Conservation (phyloP, 2,797 vertebrate species). For the Tympanoctomys barrerae region DNA sequence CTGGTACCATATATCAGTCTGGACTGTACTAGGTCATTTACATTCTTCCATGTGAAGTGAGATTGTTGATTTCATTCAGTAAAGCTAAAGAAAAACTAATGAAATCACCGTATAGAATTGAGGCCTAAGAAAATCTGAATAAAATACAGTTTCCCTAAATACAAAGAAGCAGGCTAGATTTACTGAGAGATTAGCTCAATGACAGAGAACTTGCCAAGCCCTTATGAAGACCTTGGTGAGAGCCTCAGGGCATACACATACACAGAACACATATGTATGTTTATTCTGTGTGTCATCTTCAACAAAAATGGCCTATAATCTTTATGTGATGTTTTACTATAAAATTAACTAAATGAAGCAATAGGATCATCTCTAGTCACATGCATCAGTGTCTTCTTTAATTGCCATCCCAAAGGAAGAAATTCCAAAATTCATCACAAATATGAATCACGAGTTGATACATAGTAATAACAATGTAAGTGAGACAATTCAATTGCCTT, state of each 20-base stretch:
- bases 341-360: slow-evolving; percentile 48
- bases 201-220: background rate
- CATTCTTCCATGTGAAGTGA: slow-evolving; percentile 39
- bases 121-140: slow-evolving; percentile 31
- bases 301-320: slow-evolving; percentile 55
- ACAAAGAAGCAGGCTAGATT: slow-evolving; percentile 5
- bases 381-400: slow-evolving; percentile 29
- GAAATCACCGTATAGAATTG: slow-evolving; percentile 45
- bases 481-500: slow-evolving; percentile 32
- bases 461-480: slow-evolving; percentile 28
- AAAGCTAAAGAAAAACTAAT: slow-evolving; percentile 25
- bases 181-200: background rate
- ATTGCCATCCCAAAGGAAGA: background rate
- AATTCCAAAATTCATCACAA: slow-evolving; percentile 52
- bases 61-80: background rate
- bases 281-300: slow-evolving; percentile 46
- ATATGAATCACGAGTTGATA: slow-evolving; percentile 50
- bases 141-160: background rate
- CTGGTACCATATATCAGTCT: background rate
- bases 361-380: background rate
- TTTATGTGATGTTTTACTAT: slow-evolving; percentile 23
- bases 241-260: background rate
- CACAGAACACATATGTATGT: background rate
- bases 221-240: background rate
- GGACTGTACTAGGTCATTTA: slow-evolving; percentile 16